phyloP scores from a whole-genome alignment of 2,888 invertebrate genomes.

The Criorhina ranunculi region DNA sequence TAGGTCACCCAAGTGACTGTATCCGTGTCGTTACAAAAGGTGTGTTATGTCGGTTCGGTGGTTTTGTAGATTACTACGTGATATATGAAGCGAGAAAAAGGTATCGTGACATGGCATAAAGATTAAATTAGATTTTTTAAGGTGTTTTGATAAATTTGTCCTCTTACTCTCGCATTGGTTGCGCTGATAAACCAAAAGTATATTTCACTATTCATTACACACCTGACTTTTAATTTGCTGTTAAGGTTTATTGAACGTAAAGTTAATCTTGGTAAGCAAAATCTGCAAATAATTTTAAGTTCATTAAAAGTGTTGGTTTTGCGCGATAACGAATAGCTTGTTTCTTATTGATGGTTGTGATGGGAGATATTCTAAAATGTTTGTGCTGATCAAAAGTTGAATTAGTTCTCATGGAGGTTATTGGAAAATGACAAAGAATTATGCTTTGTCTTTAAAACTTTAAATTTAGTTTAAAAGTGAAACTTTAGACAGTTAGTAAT shows the following conservation, averaged over 20 bases:
- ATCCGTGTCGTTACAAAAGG: conserved; percentile 59
- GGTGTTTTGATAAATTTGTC: conserved; percentile 27
- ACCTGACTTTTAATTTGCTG: conserved; percentile 71
- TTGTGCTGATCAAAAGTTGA: conserved; percentile 11
- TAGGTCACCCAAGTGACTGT: conserved; percentile 71
- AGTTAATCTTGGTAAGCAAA: conserved; percentile 42
- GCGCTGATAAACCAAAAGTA: conserved; percentile 57
- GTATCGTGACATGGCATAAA: conserved; percentile 70
- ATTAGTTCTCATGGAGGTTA: not conserved
- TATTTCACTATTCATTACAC: conserved; percentile 72
- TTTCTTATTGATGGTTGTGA: conserved; percentile 18
- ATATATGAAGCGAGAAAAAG: conserved; percentile 70
- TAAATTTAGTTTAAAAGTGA: no score
- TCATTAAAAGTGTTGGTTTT: conserved; percentile 52
- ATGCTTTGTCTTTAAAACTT: no score
- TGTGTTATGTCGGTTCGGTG: conserved; percentile 37
- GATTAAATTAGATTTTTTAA: conserved; percentile 66
- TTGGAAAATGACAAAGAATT: no score
- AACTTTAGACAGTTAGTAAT: no score
- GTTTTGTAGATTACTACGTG: conserved; percentile 68
- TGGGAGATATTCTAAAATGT: not conserved
- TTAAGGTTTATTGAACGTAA: conserved; percentile 72
- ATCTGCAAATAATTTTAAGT: conserved; percentile 55
- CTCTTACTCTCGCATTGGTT: not conserved
- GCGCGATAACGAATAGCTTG: conserved; percentile 25